Evolutionary conservation across 2,113 vertebrate species (phyloP), one percentile per base, ranked within the genome.

Genomic region (Typhlomys cinereus): DNA sequence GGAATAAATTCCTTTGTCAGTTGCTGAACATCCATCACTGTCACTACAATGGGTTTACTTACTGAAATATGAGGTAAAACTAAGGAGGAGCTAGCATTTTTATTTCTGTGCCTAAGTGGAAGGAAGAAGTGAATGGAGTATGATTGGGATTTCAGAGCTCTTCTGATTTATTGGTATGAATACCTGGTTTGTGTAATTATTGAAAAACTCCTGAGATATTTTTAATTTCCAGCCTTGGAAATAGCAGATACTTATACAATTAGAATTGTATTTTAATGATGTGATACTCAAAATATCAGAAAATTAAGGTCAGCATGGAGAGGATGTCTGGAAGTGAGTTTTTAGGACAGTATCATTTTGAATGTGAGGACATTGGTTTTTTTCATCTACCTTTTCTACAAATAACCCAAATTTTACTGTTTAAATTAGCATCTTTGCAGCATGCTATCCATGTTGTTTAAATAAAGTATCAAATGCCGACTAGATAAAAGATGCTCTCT

Each of bases 261-360:
- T 85, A 41, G 89, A 93, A 83, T 90, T 81, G 34, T 89, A 11
- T 39, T 80, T n/a, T 48, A 85, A 71, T 64, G 78, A 23, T 88
- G 27, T 4, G 78, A 36, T 82, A 89, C 36, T 85, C 3, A 34
- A 82, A 86, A 82, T 12, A 52, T 81, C 64, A 89, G 78, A 85
- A 75, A 80, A 71, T 44, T 80, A 67, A 92, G 14, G 15, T 84
- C 57, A 74, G n/a, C 82, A 82, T 85, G 75, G 27, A 80, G 61
- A 83, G 14, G 83, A 54, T 75, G 11, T 85, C 79, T 85, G 36
- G 46, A 85, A 75, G 20, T n/a, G 78, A 73, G 29, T 31, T 91
- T 94, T 95, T 70, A 61, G 44, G 18, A 62, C 84, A 81, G 92
- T 41, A 74, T 27, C 21, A 83, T 88, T 94, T 88, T 54, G 93